Evolutionary conservation across 2,888 invertebrate species (phyloP).

Genomic region (Mechanitis mazaeus): DNA sequence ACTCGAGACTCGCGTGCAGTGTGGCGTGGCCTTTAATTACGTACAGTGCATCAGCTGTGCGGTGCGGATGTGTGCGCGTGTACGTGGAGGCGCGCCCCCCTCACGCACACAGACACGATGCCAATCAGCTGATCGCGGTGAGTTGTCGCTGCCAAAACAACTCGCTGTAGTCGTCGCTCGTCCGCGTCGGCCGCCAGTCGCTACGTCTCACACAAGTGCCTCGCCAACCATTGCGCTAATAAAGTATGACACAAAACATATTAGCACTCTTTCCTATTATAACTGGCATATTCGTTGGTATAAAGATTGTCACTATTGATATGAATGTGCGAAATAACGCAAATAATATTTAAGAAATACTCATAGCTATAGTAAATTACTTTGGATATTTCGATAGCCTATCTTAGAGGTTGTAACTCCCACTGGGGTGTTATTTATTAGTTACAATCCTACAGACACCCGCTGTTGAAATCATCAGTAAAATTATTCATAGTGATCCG

Average conservation of each 20-base stretch:
- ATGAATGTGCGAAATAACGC: too few species aligned
- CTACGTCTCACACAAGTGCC: conserved; percentile 13
- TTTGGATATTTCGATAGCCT: conserved; percentile 10
- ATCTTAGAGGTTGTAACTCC: conserved; percentile 15
- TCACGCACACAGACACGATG: conserved; percentile 37
- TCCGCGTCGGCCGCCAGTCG: conserved; percentile 19
- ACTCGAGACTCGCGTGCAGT: conserved; percentile 7
- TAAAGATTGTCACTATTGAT: too few species aligned
- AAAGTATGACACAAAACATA: not conserved
- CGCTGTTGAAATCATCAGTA: conserved; percentile 29
- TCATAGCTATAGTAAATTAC: too few species aligned
- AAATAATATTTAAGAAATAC: too few species aligned
- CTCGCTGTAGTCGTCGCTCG: conserved; percentile 6
- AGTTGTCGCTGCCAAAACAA: conserved; percentile 32
- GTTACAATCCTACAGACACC: conserved; percentile 23
- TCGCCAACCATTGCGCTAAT: conserved; percentile 9
- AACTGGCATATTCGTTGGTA: too few species aligned
- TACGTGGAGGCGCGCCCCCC: conserved; percentile 36
- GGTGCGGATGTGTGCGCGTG: conserved; percentile 26
- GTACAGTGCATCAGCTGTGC: conserved; percentile 24
- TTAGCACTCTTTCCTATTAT: too few species aligned
- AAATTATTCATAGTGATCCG: conserved; percentile 29
- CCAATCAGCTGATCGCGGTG: conserved; percentile 69
- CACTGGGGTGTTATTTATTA: conserved; percentile 26
- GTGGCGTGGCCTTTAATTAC: conserved; percentile 21